Evolutionary conservation across 1,140 invertebrate genomes (phyloP).

Genomic region (Armadillidium nasatum): DNA sequence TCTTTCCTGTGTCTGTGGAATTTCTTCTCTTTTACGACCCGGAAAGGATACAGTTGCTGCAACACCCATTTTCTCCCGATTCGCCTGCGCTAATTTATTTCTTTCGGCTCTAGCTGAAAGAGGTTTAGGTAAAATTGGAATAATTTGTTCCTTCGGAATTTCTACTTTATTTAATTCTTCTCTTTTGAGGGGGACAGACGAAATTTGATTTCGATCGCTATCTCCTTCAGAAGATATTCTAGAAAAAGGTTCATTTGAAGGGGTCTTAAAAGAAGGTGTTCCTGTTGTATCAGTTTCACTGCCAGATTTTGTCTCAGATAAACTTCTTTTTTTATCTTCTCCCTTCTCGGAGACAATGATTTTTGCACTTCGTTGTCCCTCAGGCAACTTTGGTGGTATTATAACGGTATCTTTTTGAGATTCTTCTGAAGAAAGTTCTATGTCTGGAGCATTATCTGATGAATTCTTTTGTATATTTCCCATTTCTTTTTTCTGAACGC

Average conservation of each 20-base stretch:
- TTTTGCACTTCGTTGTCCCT: neutral
- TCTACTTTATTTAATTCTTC: neutral
- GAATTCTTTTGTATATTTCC: neutral
- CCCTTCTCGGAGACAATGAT: slow-evolving; percentile 21
- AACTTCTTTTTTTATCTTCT: slow-evolving; percentile 28
- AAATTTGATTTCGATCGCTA: neutral
- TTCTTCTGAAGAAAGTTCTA: slow-evolving; percentile 31
- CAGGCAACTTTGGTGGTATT: neutral
- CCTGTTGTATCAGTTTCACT: slow-evolving; percentile 29
- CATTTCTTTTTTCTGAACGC: slow-evolving; percentile 32
- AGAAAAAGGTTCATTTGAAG: neutral
- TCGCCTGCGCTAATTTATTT: slow-evolving; percentile 21
- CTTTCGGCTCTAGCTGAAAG: slow-evolving; percentile 29
- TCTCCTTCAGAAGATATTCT: neutral
- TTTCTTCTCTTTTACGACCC: neutral
- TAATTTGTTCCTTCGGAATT: slow-evolving; percentile 1
- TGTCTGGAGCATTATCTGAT: slow-evolving; percentile 9
- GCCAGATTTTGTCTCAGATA: slow-evolving; percentile 17
- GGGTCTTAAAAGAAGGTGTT: neutral
- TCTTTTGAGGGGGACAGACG: neutral
- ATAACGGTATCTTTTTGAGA: slow-evolving; percentile 22
- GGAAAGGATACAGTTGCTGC: neutral
- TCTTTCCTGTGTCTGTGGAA: neutral
- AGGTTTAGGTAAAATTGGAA: slow-evolving; percentile 30
- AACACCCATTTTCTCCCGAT: neutral